Percentiles rank a stretch among this genome's conserved stretches.
Evolutionary conservation across 2,888 invertebrate genomes (phyloP).

Genomic region (Drepanosiphum platanoidis): DNA sequence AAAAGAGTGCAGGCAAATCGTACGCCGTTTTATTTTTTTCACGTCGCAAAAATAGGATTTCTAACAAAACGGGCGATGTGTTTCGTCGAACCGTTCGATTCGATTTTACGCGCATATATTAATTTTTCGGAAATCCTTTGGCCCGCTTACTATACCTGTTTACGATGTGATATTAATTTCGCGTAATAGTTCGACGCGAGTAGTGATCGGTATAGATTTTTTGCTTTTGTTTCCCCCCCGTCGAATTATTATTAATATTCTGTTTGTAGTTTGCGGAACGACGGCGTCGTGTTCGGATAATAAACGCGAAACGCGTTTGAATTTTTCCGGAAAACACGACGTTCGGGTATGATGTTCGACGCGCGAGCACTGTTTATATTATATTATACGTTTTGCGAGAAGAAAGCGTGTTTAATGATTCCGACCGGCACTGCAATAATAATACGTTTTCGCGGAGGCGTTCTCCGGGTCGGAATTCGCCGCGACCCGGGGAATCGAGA

Average conservation of each 20-base stretch:
- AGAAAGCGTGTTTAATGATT: not conserved
- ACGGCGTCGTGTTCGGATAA: not conserved
- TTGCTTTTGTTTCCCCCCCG: not conserved
- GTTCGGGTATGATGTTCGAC: too few species aligned
- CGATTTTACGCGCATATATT: too few species aligned
- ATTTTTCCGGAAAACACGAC: not conserved
- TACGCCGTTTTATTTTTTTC: too few species aligned
- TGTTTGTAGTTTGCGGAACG: not conserved
- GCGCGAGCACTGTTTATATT: too few species aligned
- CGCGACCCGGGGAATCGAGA: too few species aligned
- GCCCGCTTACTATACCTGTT: not conserved
- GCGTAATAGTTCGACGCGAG: too few species aligned
- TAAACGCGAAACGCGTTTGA: not conserved
- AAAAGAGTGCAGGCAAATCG: too few species aligned
- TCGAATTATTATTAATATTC: not conserved
- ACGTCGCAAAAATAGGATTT: too few species aligned
- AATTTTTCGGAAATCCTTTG: not conserved
- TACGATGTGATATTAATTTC: too few species aligned
- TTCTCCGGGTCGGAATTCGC: not conserved
- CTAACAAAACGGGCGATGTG: too few species aligned
- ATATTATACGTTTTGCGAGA: not conserved
- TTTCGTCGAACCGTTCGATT: too few species aligned
- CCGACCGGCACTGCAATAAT: not conserved
- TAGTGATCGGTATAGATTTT: not conserved
- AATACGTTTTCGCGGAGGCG: not conserved